phyloP scores from a whole-genome alignment of 2,113 vertebrate genomes.

The Orientallactaga bullata region DNA sequence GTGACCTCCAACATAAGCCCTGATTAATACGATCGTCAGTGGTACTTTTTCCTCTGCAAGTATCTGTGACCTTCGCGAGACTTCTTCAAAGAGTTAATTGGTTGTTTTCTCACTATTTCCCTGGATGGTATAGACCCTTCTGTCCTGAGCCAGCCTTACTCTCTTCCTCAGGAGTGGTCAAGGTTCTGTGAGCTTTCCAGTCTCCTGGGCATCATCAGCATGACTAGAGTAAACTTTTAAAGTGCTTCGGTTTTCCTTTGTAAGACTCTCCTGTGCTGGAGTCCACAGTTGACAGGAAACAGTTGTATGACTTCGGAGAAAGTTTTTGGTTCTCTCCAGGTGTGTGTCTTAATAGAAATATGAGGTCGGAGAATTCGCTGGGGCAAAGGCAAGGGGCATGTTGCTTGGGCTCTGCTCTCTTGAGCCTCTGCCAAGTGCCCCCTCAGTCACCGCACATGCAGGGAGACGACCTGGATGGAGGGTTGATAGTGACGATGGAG shows the following conservation, averaged over 20 bases:
- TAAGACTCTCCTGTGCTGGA: neutral
- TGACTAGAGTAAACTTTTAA: constrained; percentile 48
- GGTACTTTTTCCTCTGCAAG: neutral
- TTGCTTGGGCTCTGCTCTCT: accelerated
- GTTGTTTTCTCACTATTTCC: neutral
- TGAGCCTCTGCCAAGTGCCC: neutral
- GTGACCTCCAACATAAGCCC: constrained; percentile 17
- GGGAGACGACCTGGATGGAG: neutral
- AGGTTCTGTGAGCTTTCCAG: too few relatives aligned
- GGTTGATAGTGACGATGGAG: neutral
- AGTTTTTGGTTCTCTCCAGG: neutral
- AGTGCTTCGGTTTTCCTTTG: neutral
- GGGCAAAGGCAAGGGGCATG: neutral
- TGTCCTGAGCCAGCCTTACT: neutral
- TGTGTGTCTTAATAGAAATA: neutral
- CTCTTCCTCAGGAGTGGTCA: neutral
- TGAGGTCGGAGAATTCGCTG: accelerated
- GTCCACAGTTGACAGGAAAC: neutral
- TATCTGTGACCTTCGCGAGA: neutral
- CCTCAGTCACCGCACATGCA: accelerated
- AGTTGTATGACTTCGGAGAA: neutral
- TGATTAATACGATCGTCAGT: neutral
- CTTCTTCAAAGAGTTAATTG: neutral
- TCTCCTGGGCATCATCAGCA: neutral
- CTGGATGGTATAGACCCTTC: neutral